These are phyloP conservation scores for Aphelinus atriplicis DNA, from an alignment of 1,140 invertebrate species.

Conservation along the genomic window DNA sequence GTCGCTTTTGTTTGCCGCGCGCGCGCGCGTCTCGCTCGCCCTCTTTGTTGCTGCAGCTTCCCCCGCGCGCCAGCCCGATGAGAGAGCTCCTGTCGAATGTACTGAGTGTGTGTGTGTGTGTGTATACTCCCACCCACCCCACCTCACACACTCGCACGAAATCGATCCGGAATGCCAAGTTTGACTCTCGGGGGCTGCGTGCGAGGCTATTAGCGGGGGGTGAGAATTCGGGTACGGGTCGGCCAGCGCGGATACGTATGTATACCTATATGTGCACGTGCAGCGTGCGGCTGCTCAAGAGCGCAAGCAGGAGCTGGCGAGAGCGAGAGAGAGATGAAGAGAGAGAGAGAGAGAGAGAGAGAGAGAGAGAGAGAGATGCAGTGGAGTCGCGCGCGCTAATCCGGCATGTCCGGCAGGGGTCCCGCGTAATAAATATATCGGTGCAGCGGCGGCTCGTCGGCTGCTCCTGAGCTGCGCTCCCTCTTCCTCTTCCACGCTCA, in stretches of 20 bases:
- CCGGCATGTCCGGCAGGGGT: constrained; percentile 64
- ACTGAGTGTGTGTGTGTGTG: no score
- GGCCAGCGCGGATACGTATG: no score
- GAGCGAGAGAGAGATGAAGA: background rate
- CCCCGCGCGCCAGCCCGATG: no score
- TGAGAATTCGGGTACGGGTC: no score
- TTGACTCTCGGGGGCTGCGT: no score
- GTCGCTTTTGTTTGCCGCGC: background rate
- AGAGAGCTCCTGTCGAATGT: no score
- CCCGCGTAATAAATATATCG: constrained; percentile 62
- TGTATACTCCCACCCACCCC: no score
- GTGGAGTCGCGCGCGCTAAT: constrained; percentile 46
- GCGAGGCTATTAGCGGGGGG: no score
- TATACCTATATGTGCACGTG: background rate
- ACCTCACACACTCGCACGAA: background rate
- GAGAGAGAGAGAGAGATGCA: background rate
- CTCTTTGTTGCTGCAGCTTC: no score
- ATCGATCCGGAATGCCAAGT: background rate
- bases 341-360: constrained; percentile 5
- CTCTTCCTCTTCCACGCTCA: constrained; percentile 68
- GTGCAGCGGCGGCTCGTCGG: background rate
- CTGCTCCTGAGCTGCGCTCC: constrained; percentile 51
- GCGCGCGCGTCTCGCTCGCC: constrained; percentile 13
- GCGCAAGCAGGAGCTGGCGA: background rate
- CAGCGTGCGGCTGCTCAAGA: background rate